phyloP scores from a whole-genome alignment of 1,140 invertebrate genomes.

The Drusus annulatus region DNA sequence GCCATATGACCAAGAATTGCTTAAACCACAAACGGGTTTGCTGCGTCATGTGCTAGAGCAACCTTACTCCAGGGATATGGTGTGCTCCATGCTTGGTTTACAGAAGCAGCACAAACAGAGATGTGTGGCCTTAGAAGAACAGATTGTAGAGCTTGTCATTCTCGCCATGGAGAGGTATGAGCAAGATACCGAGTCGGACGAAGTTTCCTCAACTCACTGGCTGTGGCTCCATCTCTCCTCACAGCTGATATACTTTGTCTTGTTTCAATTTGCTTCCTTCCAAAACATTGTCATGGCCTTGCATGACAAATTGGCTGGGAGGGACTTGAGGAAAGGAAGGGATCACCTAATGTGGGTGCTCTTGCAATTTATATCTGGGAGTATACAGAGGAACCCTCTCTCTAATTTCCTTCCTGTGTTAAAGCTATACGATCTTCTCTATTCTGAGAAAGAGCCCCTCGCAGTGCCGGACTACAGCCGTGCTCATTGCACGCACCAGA shows the following conservation, averaged over 20 bases:
- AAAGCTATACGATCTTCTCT: slow-evolving; percentile 92
- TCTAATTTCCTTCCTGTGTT: slow-evolving; percentile 93
- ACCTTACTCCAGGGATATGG: slow-evolving; percentile 96
- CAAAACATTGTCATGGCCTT: slow-evolving; percentile 92
- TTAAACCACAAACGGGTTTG: slow-evolving; percentile 90
- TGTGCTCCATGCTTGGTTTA: slow-evolving; percentile 93
- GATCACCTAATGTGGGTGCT: slow-evolving; percentile 98
- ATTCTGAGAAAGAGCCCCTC: slow-evolving; percentile 92
- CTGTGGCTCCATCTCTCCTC: slow-evolving; percentile 95
- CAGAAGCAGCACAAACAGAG: slow-evolving; percentile 94
- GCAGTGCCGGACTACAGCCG: slow-evolving; percentile 91
- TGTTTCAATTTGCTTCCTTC: slow-evolving; percentile 95
- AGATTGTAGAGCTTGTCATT: slow-evolving; percentile 93
- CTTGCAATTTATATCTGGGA: slow-evolving; percentile 97
- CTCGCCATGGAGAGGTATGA: slow-evolving; percentile 94
- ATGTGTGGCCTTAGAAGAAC: slow-evolving; percentile 92
- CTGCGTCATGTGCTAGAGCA: slow-evolving; percentile 94
- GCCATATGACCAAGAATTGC: slow-evolving; percentile 91
- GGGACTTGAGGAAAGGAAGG: slow-evolving; percentile 88
- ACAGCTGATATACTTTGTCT: slow-evolving; percentile 95
- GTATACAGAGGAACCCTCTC: slow-evolving; percentile 94
- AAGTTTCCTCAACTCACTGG: slow-evolving; percentile 83
- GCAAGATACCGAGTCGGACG: slow-evolving; percentile 75
- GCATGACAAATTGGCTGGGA: slow-evolving; percentile 87
- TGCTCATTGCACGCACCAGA: slow-evolving; percentile 89